Conservation (phyloP, 2,797 vertebrate species). For the Neosilurus hyrtlii region DNA sequence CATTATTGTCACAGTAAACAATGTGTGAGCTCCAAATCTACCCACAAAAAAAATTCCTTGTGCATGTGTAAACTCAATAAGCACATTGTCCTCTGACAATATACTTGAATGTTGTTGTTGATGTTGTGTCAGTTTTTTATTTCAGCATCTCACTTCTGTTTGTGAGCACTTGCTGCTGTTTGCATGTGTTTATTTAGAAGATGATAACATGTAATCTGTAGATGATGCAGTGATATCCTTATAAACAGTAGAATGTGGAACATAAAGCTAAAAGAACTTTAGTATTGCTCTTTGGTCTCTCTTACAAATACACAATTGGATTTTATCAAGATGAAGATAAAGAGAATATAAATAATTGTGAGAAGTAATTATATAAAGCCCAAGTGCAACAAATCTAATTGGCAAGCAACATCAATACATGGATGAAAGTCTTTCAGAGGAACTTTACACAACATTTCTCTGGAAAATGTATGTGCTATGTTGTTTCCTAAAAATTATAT, state of each 20-base stretch:
- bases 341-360: not conserved
- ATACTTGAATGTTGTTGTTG: not conserved
- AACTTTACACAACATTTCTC: not conserved
- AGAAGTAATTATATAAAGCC: not conserved
- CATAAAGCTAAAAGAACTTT: constrained; percentile 1
- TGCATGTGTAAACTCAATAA: constrained; percentile 1
- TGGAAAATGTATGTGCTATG: not conserved
- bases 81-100: not conserved
- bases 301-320: not conserved
- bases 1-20: constrained; percentile 12
- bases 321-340: constrained; percentile 31
- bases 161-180: not conserved
- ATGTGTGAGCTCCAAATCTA: not conserved
- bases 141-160: not conserved
- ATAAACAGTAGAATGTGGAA: not conserved
- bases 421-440: not conserved
- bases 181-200: constrained; percentile 5
- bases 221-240: constrained; percentile 29
- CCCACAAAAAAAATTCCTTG: constrained; percentile 1
- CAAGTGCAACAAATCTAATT: not conserved
- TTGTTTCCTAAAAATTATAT: too few relatives aligned
- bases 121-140: not conserved
- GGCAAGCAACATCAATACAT: not conserved
- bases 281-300: not conserved
- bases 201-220: constrained; percentile 9